A percentile compares a stretch with the other conserved stretches of the same genome.
phyloP scores from a whole-genome alignment of 2,888 invertebrate species.

The Xestia ashworthii region DNA sequence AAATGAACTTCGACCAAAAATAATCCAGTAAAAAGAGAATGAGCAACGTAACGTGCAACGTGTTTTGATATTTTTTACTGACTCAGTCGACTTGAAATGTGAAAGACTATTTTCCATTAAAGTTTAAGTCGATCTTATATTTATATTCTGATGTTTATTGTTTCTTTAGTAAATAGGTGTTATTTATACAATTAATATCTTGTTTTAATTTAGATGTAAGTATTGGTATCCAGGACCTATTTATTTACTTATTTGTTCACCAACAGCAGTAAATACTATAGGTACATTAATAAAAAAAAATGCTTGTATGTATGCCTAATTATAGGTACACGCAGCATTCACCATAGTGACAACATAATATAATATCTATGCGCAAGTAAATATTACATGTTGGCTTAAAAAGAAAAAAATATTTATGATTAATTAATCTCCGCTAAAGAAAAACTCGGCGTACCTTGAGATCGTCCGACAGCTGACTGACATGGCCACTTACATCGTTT shows the following conservation, averaged over 20 bases:
- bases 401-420: not conserved
- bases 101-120: slow-evolving; percentile 14
- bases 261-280: not conserved
- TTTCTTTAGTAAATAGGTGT: slow-evolving; percentile 54
- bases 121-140: slow-evolving; percentile 1
- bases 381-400: not conserved
- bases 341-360: not conserved
- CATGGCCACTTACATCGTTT: slow-evolving; percentile 21
- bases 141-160: slow-evolving; percentile 43
- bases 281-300: not conserved
- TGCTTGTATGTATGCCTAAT: not conserved
- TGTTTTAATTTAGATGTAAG: slow-evolving; percentile 42
- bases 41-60: not conserved
- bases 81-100: slow-evolving; percentile 25
- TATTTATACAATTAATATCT: slow-evolving; percentile 19
- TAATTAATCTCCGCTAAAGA: not conserved
- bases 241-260: not conserved
- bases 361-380: not conserved
- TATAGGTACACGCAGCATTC: not conserved
- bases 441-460: slow-evolving; percentile 10
- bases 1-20: slow-evolving; percentile 20
- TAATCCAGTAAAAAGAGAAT: slow-evolving; percentile 4
- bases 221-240: not conserved
- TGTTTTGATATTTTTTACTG: slow-evolving; percentile 36
- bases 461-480: slow-evolving; percentile 3